A percentile compares a stretch with the other conserved stretches of the same genome.
phyloP scores from a whole-genome alignment of 2,888 invertebrate genomes.

The Pheosia gnoma region DNA sequence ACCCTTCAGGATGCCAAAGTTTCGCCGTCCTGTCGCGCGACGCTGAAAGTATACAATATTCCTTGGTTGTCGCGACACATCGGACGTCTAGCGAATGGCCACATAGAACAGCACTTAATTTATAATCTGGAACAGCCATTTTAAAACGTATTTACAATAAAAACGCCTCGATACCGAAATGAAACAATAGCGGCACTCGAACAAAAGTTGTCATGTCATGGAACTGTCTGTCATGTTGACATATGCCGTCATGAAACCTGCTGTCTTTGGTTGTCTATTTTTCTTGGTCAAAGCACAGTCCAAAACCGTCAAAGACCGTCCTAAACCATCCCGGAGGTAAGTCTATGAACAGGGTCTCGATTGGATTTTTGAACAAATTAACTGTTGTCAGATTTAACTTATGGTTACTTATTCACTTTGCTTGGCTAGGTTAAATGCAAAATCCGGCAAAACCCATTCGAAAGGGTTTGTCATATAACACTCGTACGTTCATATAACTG shows the following conservation, averaged over 20 bases:
- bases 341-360: too few relatives aligned
- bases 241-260: slow-evolving; percentile 15
- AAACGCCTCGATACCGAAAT: slow-evolving; percentile 35
- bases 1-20: slow-evolving; percentile 93
- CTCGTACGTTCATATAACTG: too few relatives aligned
- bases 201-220: slow-evolving; percentile 71
- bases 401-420: too few relatives aligned
- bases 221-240: slow-evolving; percentile 68
- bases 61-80: slow-evolving; percentile 86
- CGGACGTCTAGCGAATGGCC: slow-evolving; percentile 95
- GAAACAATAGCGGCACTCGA: slow-evolving; percentile 50
- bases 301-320: too few relatives aligned
- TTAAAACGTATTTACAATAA: slow-evolving; percentile 41
- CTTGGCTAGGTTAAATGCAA: too few relatives aligned
- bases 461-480: too few relatives aligned
- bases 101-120: slow-evolving; percentile 89
- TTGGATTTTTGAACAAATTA: too few relatives aligned
- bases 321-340: too few relatives aligned
- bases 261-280: too few relatives aligned
- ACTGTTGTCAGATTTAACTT: too few relatives aligned
- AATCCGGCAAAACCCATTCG: too few relatives aligned
- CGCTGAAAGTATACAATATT: slow-evolving; percentile 91
- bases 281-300: too few relatives aligned
- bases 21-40: slow-evolving; percentile 95
- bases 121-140: slow-evolving; percentile 86